A percentile compares a stretch with the other conserved stretches of the same genome.
Evolutionary conservation across 2,797 vertebrate genomes (phyloP).

Genomic region (Buphagus erythrorhynchus): DNA sequence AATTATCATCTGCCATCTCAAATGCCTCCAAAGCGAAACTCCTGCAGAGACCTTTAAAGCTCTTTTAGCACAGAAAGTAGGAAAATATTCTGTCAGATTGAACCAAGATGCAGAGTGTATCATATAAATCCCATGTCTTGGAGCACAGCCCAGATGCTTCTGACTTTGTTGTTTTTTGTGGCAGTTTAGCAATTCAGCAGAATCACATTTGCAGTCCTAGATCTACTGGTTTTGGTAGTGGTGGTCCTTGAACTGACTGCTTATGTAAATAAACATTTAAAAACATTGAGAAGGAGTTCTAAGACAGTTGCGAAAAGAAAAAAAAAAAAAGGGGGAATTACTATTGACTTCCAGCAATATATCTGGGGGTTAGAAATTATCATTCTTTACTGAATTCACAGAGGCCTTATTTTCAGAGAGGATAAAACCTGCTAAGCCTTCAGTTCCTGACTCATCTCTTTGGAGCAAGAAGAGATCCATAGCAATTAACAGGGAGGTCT

Average conservation of each 20-base stretch:
- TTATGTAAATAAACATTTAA: constrained; percentile 32
- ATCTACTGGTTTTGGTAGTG: neutral
- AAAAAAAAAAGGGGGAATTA: neutral
- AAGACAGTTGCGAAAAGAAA: fast-evolving
- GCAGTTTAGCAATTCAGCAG: constrained; percentile 56
- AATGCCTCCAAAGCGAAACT: constrained; percentile 12
- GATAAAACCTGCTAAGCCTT: constrained; percentile 26
- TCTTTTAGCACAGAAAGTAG: constrained; percentile 29
- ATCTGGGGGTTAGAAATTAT: neutral
- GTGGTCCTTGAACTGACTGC: neutral
- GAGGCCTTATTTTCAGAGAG: neutral
- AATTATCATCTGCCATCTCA: constrained; percentile 35
- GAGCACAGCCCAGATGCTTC: constrained; percentile 43
- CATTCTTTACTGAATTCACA: neutral
- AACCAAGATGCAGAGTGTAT: constrained; percentile 49
- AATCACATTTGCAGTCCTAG: neutral
- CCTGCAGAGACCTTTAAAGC: constrained; percentile 44
- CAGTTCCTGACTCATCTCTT: neutral
- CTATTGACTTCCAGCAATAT: neutral
- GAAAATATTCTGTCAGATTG: constrained; percentile 41
- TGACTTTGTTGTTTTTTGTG: neutral
- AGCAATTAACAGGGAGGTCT: neutral
- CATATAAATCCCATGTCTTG: constrained; percentile 49
- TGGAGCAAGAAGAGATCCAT: neutral
- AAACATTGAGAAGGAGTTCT: neutral